phyloP scores from a whole-genome alignment of 2,888 invertebrate genomes.

The Selenia dentaria region DNA sequence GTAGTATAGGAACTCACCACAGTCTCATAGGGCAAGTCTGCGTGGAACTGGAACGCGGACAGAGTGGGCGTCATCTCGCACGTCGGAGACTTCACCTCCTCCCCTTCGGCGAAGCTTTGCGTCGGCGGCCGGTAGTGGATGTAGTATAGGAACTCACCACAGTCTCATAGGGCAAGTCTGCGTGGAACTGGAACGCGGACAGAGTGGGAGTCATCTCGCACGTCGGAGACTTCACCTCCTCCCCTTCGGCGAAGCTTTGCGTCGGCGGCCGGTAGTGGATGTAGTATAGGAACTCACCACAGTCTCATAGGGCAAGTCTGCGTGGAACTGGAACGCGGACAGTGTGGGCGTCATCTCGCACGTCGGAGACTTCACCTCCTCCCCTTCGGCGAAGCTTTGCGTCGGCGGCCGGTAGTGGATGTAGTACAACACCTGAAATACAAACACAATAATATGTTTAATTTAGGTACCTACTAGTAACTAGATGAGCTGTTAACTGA shows the following conservation, averaged over 20 bases:
- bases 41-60: conserved; percentile 94
- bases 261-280: conserved; percentile 91
- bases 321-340: conserved; percentile 94
- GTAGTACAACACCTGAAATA: conserved; percentile 89
- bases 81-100: no score
- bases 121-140: conserved; percentile 91
- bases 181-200: conserved; percentile 94
- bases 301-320: conserved; percentile 93
- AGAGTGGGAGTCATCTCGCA: conserved; percentile 87
- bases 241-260: conserved; percentile 88
- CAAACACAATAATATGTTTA: not conserved
- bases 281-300: conserved; percentile 88
- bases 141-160: conserved; percentile 23
- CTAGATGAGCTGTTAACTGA: no score
- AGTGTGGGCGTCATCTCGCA: conserved; percentile 87
- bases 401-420: conserved; percentile 91
- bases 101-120: conserved; percentile 88
- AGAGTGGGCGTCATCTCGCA: conserved; percentile 87
- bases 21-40: no score
- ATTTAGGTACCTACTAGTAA: no score
- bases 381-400: conserved; percentile 88
- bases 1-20: conserved; percentile 23
- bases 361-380: conserved; percentile 76
- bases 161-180: no score
- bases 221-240: no score